phyloP scores from a whole-genome alignment of 2,888 invertebrate genomes.

The Drosophila diplacantha region DNA sequence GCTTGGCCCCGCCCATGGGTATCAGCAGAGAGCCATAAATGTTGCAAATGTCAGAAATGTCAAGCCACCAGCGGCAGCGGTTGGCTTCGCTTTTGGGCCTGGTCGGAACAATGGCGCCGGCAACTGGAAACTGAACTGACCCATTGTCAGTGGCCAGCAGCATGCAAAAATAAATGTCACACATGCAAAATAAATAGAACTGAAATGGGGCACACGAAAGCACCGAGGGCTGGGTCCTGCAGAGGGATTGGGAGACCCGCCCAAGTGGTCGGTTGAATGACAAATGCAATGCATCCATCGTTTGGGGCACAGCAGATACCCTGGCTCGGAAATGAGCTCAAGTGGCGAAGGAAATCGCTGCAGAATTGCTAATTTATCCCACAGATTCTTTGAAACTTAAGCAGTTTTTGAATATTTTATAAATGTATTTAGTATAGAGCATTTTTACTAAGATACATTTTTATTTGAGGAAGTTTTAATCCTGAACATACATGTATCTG shows the following conservation, averaged over 20 bases:
- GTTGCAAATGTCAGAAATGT: slow-evolving; percentile 73
- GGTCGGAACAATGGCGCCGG: slow-evolving; percentile 44
- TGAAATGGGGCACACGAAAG: slow-evolving; percentile 55
- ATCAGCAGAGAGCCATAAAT: slow-evolving; percentile 70
- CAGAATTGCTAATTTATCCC: not conserved
- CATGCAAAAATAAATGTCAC: slow-evolving; percentile 64
- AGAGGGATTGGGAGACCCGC: not conserved
- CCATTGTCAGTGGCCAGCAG: slow-evolving; percentile 45
- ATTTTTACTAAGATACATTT: not conserved
- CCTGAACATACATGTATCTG: not conserved
- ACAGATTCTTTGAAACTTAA: not conserved
- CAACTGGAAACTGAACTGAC: slow-evolving; percentile 27
- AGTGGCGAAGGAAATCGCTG: not conserved
- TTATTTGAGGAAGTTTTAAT: not conserved
- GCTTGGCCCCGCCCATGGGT: slow-evolving; percentile 22
- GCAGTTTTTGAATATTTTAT: not conserved
- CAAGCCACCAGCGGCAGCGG: slow-evolving; percentile 61
- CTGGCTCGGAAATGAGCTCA: slow-evolving; percentile 3
- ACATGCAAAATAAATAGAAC: slow-evolving; percentile 70
- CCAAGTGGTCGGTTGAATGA: slow-evolving; percentile 20
- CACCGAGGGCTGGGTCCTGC: slow-evolving; percentile 8
- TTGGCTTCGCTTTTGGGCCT: slow-evolving; percentile 43
- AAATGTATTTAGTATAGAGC: not conserved
- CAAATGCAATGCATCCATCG: slow-evolving; percentile 19
- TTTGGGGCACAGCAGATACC: slow-evolving; percentile 13